These are phyloP conservation scores for Drosophila demipolita DNA, from an alignment of 2,888 invertebrate species.

Conservation along the genomic window DNA sequence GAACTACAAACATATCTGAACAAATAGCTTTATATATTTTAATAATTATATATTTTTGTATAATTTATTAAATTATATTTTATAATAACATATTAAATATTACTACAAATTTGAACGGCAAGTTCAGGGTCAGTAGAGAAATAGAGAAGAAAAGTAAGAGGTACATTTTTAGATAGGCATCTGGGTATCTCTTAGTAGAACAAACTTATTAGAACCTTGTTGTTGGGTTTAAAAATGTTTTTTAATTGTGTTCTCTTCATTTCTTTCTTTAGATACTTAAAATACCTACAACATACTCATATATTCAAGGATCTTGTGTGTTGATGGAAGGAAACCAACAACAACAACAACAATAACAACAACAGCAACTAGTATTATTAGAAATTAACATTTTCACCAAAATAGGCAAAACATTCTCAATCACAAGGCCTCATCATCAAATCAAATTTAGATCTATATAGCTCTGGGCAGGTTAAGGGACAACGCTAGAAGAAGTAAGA, in stretches of 20 bases:
- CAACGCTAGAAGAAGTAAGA: constrained; percentile 74
- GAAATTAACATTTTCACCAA: constrained; percentile 34
- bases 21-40: neutral
- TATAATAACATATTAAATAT: neutral
- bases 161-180: neutral
- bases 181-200: neutral
- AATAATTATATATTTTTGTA: neutral
- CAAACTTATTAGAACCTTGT: neutral
- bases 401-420: constrained; percentile 21
- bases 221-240: neutral
- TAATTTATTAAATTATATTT: too few species aligned
- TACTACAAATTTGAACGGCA: neutral
- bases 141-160: neutral
- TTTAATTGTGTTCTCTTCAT: neutral
- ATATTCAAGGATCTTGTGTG: constrained; percentile 57
- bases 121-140: neutral
- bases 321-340: constrained; percentile 34
- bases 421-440: constrained; percentile 37
- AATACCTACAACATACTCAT: constrained; percentile 53
- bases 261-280: constrained; percentile 44
- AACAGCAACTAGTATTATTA: constrained; percentile 60
- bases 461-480: constrained; percentile 77
- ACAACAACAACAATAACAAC: constrained; percentile 16
- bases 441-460: constrained; percentile 28
- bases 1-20: neutral